phyloP scores from a whole-genome alignment of 1,140 invertebrate species.

The Pseudomyrmex concolor region DNA sequence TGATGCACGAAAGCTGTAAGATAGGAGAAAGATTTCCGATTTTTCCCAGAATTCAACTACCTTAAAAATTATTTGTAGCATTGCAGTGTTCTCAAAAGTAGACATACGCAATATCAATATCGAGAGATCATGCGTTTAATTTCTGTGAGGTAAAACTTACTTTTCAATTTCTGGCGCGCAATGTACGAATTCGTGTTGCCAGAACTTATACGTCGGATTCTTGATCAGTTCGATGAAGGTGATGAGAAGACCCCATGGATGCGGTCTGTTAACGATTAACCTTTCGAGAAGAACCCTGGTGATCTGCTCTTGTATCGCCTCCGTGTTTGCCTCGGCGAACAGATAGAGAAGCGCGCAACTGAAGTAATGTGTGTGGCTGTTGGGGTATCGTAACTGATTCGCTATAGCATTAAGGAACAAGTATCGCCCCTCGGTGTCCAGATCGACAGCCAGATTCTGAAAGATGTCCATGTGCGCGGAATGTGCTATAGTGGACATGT shows the following conservation, averaged over 20 bases:
- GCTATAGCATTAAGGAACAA: constrained; percentile 99
- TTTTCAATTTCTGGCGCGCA: constrained; percentile 99
- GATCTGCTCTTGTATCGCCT: constrained; percentile 97
- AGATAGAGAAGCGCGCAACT: constrained; percentile 98
- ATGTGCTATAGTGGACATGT: constrained; percentile 98
- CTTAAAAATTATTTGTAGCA: too few species aligned
- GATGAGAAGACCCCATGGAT: constrained; percentile 99
- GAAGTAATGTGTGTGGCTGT: constrained; percentile 99
- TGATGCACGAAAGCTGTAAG: too few species aligned
- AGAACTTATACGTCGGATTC: constrained; percentile 99
- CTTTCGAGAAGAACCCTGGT: constrained; percentile 97
- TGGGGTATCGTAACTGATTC: constrained; percentile 99
- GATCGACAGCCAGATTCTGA: constrained; percentile 98
- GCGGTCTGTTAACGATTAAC: constrained; percentile 98
- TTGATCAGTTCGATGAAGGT: constrained; percentile 99
- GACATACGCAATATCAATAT: too few species aligned
- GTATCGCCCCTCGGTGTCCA: constrained; percentile 98
- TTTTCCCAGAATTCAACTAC: too few species aligned
- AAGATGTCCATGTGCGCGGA: constrained; percentile 99
- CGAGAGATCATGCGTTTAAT: neutral
- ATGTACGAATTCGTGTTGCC: constrained; percentile 99
- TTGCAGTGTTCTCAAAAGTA: too few species aligned
- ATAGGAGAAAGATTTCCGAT: too few species aligned
- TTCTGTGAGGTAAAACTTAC: constrained; percentile 85
- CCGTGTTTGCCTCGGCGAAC: constrained; percentile 98